Percentiles rank a stretch among this genome's conserved stretches.
Evolutionary conservation across 2,888 invertebrate species (phyloP).

Genomic region (Limnephilus rhombicus): DNA sequence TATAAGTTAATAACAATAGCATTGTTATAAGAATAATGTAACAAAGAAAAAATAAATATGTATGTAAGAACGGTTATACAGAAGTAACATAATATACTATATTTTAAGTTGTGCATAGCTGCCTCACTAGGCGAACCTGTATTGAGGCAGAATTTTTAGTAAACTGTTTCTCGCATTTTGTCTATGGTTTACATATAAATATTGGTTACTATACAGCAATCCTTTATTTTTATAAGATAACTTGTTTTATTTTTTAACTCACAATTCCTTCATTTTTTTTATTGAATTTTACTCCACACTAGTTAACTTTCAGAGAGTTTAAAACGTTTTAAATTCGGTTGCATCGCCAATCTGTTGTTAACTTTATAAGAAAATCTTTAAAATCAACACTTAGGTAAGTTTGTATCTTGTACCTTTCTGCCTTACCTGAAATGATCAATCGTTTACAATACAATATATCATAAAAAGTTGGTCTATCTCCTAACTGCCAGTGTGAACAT

Average conservation of each 20-base stretch:
- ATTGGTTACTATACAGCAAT: too few species aligned
- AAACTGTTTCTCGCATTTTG: too few species aligned
- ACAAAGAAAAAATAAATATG: too few species aligned
- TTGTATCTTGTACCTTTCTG: background rate
- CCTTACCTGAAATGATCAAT: slow-evolving; percentile 29
- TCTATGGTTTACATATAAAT: too few species aligned
- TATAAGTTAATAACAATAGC: too few species aligned
- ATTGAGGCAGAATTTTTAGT: too few species aligned
- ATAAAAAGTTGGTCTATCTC: slow-evolving; percentile 44
- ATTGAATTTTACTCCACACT: background rate
- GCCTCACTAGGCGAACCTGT: too few species aligned
- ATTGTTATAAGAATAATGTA: too few species aligned
- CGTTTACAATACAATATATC: slow-evolving; percentile 41
- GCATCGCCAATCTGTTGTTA: background rate
- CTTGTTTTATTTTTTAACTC: background rate
- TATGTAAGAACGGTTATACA: too few species aligned
- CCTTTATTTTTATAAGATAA: too few species aligned
- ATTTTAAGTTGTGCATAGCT: too few species aligned
- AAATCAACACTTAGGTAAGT: background rate
- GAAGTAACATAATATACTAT: too few species aligned
- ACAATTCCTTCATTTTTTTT: background rate
- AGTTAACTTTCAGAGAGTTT: background rate
- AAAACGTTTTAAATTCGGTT: background rate
- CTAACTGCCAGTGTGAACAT: slow-evolving; percentile 38
- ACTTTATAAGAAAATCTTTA: background rate